Percentiles rank a stretch among this genome's conserved stretches.
phyloP scores from a whole-genome alignment of 64 coral and sea anemone genomes.

The Porites australiensis region DNA sequence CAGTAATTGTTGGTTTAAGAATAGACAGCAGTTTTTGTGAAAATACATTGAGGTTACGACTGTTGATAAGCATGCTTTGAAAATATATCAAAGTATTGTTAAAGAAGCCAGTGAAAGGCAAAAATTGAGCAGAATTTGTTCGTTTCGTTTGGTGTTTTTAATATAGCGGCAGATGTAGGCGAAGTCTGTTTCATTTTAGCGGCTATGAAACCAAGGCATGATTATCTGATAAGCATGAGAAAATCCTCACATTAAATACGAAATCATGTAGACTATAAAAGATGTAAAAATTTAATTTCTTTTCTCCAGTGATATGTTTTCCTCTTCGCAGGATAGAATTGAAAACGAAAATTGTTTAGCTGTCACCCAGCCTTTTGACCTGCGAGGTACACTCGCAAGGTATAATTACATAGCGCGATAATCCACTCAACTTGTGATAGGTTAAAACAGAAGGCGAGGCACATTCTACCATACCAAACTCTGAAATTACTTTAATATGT shows the following conservation, averaged over 20 bases:
- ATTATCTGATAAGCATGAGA: too few relatives aligned
- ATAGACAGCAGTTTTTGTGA: too few relatives aligned
- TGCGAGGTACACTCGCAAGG: background rate
- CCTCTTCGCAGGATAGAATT: too few relatives aligned
- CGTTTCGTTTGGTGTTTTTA: background rate
- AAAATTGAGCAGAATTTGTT: background rate
- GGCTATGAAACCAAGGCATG: background rate
- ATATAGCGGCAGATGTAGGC: background rate
- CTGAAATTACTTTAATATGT: background rate
- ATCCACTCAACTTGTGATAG: background rate
- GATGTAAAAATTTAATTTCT: too few relatives aligned
- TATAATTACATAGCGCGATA: background rate
- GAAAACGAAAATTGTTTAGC: too few relatives aligned
- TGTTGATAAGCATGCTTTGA: too few relatives aligned
- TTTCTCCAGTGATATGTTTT: background rate
- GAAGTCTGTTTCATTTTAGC: background rate
- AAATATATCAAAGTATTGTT: too few relatives aligned
- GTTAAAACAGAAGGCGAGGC: background rate
- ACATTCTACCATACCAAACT: background rate
- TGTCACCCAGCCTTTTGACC: constrained; percentile 5
- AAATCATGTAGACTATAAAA: too few relatives aligned
- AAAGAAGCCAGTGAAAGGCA: background rate
- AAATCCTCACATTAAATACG: too few relatives aligned
- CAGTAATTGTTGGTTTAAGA: too few relatives aligned
- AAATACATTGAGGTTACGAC: too few relatives aligned